Base-by-base conservation (phyloP, 2,888 invertebrate genomes). In the Mesorhabditis sp. region DNA sequence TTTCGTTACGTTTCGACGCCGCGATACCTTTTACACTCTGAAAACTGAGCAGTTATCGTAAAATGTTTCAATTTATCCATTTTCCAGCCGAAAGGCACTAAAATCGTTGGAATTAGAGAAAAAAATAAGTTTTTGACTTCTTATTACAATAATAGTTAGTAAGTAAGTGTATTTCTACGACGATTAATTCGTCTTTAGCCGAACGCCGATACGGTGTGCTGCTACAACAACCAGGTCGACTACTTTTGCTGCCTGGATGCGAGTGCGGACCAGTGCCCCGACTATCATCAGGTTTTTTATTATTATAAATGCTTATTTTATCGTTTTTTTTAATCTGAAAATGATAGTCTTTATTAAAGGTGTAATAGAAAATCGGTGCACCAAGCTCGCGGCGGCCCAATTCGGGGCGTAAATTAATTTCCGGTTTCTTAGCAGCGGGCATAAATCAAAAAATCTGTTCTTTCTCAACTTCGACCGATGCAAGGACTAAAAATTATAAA, bases 211-310 rank as follows among this genome's bases (percentile, higher is more conserved):
- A 80, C 82, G 5, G 83, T 84, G 13, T 84, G 84, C 72, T 84
- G 84, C 74, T 84, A 79, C 73, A 81, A 84, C 70, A 84, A 84
- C 69, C 83, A 84, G 67, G 84, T 84, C 44, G 84, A 84, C 74
- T 84, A 84, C 74, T 84, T 78, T 75, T 84, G 84, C 71, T 84
- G 84, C 65, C 74, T 82, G 68, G 81, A 83, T 67, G 79, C 81
- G 28, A 80, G 78, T 4, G 79, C 76, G 58, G 73, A 77, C 62
- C 81, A 84, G 66, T 84, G 84, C 65, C 84, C 84, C 5, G 80
- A 81, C 63, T 84, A 84, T 66, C 74, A 81, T 67, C 84, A 84
- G 74, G 76, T 75, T 41, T 5, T 6, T 28, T 41, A n/a, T n/a
- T 5, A 43, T 63, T 41, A 63, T 7, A 15, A 28, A 7, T 63